A percentile compares a stretch with the other conserved stretches of the same genome.
phyloP scores from a whole-genome alignment of 2,797 vertebrate species.

The Cygnus olor region DNA sequence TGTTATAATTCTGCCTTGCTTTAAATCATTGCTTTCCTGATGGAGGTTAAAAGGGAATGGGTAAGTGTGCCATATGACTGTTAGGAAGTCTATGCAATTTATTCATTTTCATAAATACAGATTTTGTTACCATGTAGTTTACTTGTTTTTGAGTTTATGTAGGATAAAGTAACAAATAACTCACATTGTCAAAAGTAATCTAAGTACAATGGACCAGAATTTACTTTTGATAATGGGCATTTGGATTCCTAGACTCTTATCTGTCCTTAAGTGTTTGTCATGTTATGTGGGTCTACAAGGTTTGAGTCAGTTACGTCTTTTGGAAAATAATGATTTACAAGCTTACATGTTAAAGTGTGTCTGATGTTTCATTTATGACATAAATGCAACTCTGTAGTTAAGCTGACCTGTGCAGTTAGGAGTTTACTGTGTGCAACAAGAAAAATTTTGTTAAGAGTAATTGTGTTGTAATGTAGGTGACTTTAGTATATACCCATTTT shows the following conservation, averaged over 20 bases:
- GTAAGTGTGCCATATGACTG: conserved; percentile 81
- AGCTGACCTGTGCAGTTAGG: not conserved
- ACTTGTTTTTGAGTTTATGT: not conserved
- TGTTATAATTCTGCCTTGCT: conserved; percentile 79
- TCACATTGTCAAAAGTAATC: conserved; percentile 3
- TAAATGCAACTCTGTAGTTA: not conserved
- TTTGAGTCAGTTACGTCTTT: not conserved
- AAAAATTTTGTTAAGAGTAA: not conserved
- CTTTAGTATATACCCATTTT: not conserved
- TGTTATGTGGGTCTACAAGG: not conserved
- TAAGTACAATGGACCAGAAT: not conserved
- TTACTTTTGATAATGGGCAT: conserved; percentile 41
- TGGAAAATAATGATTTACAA: not conserved
- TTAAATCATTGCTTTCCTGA: conserved; percentile 84
- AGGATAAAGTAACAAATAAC: not conserved
- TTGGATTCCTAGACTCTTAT: not conserved
- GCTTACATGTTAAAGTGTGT: not conserved
- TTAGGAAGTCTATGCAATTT: conserved; percentile 60
- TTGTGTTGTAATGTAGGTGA: not conserved
- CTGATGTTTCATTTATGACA: not conserved
- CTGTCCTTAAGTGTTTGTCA: not conserved
- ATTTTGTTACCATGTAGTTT: not conserved
- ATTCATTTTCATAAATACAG: not conserved
- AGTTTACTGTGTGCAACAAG: not conserved
- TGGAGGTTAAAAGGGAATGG: conserved; percentile 96